These are phyloP conservation scores for Chelonus insularis DNA, from an alignment of 1,140 invertebrate species.

Conservation along the genomic window DNA sequence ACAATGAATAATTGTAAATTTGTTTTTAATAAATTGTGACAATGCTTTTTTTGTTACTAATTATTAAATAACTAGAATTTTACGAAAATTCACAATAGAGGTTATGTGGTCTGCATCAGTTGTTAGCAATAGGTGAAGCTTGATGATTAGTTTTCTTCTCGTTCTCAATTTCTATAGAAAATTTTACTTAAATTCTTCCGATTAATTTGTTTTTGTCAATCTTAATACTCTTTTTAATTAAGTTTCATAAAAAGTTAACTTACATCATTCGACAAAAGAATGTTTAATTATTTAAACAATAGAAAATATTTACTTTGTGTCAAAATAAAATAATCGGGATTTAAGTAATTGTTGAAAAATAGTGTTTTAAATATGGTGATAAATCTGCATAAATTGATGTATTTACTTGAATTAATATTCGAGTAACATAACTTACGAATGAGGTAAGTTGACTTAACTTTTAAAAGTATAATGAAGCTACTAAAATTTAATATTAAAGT, in stretches of 20 bases:
- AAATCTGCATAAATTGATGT: not conserved
- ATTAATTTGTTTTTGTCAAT: not conserved
- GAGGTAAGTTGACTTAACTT: constrained; percentile 25
- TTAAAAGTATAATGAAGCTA: not conserved
- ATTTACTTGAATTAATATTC: not conserved
- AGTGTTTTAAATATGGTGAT: not conserved
- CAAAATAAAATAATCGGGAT: not conserved
- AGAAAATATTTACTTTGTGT: not conserved
- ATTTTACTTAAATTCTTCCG: not conserved
- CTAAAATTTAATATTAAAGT: no score
- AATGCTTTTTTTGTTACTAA: no score
- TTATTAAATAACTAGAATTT: no score
- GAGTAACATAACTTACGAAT: constrained; percentile 4
- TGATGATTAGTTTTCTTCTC: no score
- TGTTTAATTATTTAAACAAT: not conserved
- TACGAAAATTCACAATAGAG: no score
- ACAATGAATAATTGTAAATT: no score
- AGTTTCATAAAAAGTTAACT: constrained; percentile 16
- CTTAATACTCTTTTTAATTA: no score
- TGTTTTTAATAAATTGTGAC: no score
- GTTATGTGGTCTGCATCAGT: no score
- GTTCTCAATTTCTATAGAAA: no score
- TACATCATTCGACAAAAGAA: constrained; percentile 9
- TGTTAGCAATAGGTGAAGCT: no score
- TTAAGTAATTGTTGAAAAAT: not conserved